Evolutionary conservation across 2,797 vertebrate species (phyloP).

Genomic region (Orientallactaga sibirica): DNA sequence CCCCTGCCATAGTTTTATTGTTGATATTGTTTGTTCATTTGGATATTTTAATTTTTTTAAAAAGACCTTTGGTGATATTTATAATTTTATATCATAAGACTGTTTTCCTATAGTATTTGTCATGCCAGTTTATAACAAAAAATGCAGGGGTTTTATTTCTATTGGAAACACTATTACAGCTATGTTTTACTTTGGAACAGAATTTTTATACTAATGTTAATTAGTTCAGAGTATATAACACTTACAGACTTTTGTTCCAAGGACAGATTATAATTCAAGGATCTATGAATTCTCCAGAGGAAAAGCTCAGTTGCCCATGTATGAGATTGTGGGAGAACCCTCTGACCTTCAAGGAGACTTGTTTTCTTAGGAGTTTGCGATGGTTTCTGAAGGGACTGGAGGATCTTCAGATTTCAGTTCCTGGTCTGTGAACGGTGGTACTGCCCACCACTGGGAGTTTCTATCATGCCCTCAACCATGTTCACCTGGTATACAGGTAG

Average conservation of each 20-base stretch:
- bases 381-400: background rate
- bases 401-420: background rate
- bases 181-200: conserved; percentile 96
- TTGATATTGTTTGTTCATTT: conserved; percentile 85
- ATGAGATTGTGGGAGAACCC: background rate
- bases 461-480: background rate
- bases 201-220: conserved; percentile 99
- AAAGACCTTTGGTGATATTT: conserved; percentile 95
- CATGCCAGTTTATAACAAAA: conserved; percentile 99
- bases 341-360: background rate
- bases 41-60: conserved; percentile 88
- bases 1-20: conserved; percentile 84
- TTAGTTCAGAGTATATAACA: conserved; percentile 99
- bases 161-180: conserved; percentile 98
- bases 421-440: background rate
- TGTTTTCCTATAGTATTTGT: conserved; percentile 96
- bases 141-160: conserved; percentile 99
- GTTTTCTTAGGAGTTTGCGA: background rate
- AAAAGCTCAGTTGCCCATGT: background rate
- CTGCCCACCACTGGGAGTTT: background rate
- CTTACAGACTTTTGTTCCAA: conserved; percentile 87
- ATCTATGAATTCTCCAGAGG: background rate
- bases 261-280: background rate
- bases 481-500: background rate
- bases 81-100: conserved; percentile 99